phyloP scores from a whole-genome alignment of 2,888 invertebrate genomes.

The Hemithea aestivaria region DNA sequence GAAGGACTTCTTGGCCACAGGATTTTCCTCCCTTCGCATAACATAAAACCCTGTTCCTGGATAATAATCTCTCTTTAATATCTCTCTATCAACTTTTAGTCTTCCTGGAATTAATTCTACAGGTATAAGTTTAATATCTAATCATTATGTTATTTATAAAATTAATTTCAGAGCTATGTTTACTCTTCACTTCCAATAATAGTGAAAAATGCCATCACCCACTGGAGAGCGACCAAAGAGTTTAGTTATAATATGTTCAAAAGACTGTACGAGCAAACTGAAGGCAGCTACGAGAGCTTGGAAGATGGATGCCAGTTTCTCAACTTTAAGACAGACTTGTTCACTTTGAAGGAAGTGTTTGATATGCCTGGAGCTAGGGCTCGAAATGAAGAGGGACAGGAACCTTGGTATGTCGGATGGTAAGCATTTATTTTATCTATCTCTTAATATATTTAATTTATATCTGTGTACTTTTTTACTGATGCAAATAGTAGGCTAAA shows the following conservation, averaged over 20 bases:
- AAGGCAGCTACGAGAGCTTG: slow-evolving; percentile 85
- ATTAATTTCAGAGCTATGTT: slow-evolving; percentile 82
- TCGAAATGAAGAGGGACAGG: slow-evolving; percentile 78
- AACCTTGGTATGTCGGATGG: slow-evolving; percentile 95
- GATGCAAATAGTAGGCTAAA: no score
- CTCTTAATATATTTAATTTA: slow-evolving; percentile 1
- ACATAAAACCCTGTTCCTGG: no score
- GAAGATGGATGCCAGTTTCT: slow-evolving; percentile 92
- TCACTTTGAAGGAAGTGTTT: slow-evolving; percentile 87
- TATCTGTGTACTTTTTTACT: no score
- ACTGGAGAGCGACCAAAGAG: slow-evolving; percentile 86
- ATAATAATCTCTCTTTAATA: no score
- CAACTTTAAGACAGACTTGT: slow-evolving; percentile 90
- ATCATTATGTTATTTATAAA: no score
- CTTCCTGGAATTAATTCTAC: no score
- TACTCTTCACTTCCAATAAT: slow-evolving; percentile 90
- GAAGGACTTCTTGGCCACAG: no score
- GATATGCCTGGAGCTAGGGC: slow-evolving; percentile 84
- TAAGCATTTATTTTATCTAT: slow-evolving; percentile 57
- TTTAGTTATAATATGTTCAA: slow-evolving; percentile 85
- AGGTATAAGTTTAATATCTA: no score
- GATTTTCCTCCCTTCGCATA: no score
- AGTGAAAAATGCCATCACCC: slow-evolving; percentile 84
- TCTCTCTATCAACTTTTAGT: no score
- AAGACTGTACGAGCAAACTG: slow-evolving; percentile 82